These are phyloP conservation scores for Eremophila alpestris DNA, from an alignment of 2,797 vertebrate species.

Conservation along the genomic window DNA sequence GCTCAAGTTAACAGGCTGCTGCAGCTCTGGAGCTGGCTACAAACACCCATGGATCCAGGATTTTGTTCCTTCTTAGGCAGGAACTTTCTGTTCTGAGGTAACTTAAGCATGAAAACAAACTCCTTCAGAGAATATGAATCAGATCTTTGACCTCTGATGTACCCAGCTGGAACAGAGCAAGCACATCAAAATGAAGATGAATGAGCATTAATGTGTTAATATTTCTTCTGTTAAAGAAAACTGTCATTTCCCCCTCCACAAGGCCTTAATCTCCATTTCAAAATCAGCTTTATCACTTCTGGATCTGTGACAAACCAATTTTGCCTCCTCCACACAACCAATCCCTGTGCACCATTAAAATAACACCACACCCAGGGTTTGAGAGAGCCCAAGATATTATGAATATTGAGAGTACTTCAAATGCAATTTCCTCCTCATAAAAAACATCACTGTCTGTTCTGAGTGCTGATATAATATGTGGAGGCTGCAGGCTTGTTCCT, in stretches of 20 bases:
- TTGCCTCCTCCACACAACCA: slow-evolving; percentile 43
- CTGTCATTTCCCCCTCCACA: not conserved
- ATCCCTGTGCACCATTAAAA: not conserved
- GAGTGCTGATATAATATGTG: slow-evolving; percentile 38
- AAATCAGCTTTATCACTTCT: slow-evolving; percentile 40
- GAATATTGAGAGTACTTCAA: slow-evolving; percentile 42
- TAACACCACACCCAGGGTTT: not conserved
- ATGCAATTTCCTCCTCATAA: slow-evolving; percentile 48
- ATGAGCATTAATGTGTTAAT: not conserved
- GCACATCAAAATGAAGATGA: slow-evolving; percentile 3
- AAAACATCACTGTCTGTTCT: slow-evolving; percentile 22
- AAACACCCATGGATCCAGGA: not conserved
- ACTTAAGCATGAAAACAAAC: not conserved
- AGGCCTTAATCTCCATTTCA: slow-evolving; percentile 25
- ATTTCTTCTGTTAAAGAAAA: slow-evolving; percentile 18
- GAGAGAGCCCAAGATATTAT: slow-evolving; percentile 10
- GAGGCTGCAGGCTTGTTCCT: slow-evolving; percentile 47
- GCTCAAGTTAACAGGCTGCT: not conserved
- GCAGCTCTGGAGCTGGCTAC: not conserved
- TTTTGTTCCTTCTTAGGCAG: not conserved
- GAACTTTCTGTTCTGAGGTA: not conserved
- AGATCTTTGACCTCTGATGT: not conserved
- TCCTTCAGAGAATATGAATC: not conserved
- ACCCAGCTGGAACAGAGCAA: not conserved
- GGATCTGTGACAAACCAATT: slow-evolving; percentile 46